These are phyloP conservation scores for Germaria angustata DNA, from an alignment of 2,888 invertebrate genomes.

Conservation along the genomic window DNA sequence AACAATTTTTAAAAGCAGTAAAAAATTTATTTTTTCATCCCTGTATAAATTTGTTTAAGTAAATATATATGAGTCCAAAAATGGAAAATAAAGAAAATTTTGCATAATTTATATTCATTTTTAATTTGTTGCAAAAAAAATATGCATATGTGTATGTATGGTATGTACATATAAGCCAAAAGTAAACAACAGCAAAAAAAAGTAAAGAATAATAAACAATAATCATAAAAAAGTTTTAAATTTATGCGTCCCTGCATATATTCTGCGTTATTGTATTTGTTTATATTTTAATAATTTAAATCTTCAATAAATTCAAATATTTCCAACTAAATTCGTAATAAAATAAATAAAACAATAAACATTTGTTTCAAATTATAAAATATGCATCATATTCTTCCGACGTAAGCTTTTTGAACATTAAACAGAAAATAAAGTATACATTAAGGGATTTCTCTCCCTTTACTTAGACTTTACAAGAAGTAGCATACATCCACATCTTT, in stretches of 20 bases:
- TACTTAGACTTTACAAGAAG: not conserved
- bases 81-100: constrained; percentile 7
- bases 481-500: too few relatives aligned
- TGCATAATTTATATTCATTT: constrained; percentile 54
- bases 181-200: constrained; percentile 2
- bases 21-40: not conserved
- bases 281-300: constrained; percentile 41
- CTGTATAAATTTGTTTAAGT: constrained; percentile 5
- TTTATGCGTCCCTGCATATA: not conserved
- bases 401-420: not conserved
- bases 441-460: not conserved
- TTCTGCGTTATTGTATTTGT: constrained; percentile 2
- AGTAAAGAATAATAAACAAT: constrained; percentile 24
- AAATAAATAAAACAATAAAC: not conserved
- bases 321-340: constrained; percentile 39
- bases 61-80: constrained; percentile 19
- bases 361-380: not conserved
- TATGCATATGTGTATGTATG: not conserved
- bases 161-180: not conserved
- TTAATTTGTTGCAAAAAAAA: constrained; percentile 47
- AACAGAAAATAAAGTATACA: not conserved
- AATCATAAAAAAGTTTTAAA: not conserved
- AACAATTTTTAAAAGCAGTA: constrained; percentile 37
- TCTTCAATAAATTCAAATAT: constrained; percentile 45
- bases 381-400: not conserved